phyloP scores from a whole-genome alignment of 2,797 vertebrate species.

The Ispidina lecontei region DNA sequence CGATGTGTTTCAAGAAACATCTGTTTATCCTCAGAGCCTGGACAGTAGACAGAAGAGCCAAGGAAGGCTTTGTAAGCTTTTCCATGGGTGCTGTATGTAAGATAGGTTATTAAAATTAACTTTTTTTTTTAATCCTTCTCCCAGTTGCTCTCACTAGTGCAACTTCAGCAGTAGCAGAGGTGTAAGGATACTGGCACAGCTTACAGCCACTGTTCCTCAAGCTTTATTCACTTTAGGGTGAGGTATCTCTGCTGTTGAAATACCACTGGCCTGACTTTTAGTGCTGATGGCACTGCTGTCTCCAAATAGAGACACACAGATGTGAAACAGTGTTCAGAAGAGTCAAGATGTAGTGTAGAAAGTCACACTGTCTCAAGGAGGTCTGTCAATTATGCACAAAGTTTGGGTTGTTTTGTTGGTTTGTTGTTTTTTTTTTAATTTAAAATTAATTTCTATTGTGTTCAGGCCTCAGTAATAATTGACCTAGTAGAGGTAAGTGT shows the following conservation, averaged over 20 bases:
- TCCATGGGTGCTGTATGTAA: not conserved
- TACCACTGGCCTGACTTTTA: not conserved
- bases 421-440: not conserved
- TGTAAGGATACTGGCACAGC: not conserved
- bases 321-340: not conserved
- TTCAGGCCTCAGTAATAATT: not conserved
- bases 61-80: not conserved
- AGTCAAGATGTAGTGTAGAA: not conserved
- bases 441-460: not conserved
- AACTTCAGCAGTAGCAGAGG: not conserved
- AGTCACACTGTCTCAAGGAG: not conserved
- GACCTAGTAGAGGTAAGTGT: not conserved
- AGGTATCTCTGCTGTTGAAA: not conserved
- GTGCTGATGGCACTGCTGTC: not conserved
- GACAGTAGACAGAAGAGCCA: not conserved
- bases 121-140: not conserved
- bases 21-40: conserved; percentile 40
- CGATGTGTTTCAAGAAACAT: not conserved
- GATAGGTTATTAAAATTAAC: too few species aligned
- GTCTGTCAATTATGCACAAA: not conserved
- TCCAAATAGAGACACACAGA: not conserved
- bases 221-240: not conserved
- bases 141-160: not conserved
- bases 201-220: not conserved
- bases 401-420: too few species aligned